phyloP scores from a whole-genome alignment of 2,888 invertebrate species.

The Azorinus chamasolen region DNA sequence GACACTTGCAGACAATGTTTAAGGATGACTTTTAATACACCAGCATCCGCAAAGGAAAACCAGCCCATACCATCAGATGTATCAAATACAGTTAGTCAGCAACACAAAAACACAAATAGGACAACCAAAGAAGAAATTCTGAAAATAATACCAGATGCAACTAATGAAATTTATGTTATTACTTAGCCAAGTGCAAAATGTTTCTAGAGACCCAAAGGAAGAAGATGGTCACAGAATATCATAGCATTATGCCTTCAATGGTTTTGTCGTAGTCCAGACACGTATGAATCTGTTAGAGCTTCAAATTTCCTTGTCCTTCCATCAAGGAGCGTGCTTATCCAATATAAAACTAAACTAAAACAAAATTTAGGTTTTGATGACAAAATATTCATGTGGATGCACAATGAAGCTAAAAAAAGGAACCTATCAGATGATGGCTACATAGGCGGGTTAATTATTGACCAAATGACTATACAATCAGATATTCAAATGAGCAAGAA shows the following conservation, averaged over 20 bases:
- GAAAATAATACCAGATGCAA: constrained; percentile 40
- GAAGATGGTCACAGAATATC: constrained; percentile 36
- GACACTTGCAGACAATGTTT: constrained; percentile 27
- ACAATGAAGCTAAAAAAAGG: constrained; percentile 43
- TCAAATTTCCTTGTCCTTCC: constrained; percentile 26
- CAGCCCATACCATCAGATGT: background rate
- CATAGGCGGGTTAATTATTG: constrained; percentile 58
- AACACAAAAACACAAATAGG: background rate
- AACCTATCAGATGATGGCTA: constrained; percentile 42
- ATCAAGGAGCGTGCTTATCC: constrained; percentile 13
- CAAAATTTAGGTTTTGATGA: constrained; percentile 36
- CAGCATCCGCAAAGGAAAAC: background rate
- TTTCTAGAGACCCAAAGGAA: constrained; percentile 22
- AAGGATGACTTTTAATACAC: constrained; percentile 24
- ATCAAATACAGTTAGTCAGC: background rate
- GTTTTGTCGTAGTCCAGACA: constrained; percentile 29
- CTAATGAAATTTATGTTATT: constrained; percentile 35
- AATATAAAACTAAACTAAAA: constrained; percentile 32
- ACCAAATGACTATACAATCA: constrained; percentile 65
- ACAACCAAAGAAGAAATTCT: constrained; percentile 14
- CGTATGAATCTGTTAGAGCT: constrained; percentile 26
- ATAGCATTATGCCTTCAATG: constrained; percentile 33
- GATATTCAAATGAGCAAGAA: constrained; percentile 56
- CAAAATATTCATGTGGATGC: constrained; percentile 57
- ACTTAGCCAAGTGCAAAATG: constrained; percentile 33